phyloP scores from a whole-genome alignment of 2,113 vertebrate species.

The Elachura formosa region DNA sequence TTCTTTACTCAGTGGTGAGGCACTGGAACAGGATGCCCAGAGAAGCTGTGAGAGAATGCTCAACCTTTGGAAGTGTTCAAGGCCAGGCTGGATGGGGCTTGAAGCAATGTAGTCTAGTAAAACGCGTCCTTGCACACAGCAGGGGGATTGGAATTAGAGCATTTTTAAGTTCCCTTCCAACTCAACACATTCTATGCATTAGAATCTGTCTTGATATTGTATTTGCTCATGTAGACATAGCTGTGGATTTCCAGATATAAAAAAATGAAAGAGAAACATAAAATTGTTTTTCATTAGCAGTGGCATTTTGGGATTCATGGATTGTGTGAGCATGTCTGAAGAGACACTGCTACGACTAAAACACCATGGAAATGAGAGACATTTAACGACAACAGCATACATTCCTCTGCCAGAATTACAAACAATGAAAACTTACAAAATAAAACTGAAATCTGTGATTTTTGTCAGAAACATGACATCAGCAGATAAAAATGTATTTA shows the following conservation, averaged over 20 bases:
- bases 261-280: neutral
- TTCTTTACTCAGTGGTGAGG: neutral
- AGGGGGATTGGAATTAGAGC: accelerated
- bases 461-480: neutral
- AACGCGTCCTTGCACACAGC: neutral
- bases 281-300: neutral
- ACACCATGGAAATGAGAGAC: neutral
- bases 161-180: neutral
- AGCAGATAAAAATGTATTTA: neutral
- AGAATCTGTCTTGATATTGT: neutral
- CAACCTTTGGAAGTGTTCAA: neutral
- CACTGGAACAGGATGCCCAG: neutral
- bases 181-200: neutral
- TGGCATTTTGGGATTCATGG: neutral
- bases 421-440: neutral
- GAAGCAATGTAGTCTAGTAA: neutral
- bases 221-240: neutral
- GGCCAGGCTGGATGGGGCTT: neutral
- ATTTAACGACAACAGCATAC: neutral
- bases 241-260: neutral
- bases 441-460: neutral
- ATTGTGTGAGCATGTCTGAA: neutral
- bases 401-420: neutral
- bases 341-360: neutral
- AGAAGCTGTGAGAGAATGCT: neutral